Conservation (phyloP, 2,113 vertebrate genomes). For the Lepidothrix coronata region DNA sequence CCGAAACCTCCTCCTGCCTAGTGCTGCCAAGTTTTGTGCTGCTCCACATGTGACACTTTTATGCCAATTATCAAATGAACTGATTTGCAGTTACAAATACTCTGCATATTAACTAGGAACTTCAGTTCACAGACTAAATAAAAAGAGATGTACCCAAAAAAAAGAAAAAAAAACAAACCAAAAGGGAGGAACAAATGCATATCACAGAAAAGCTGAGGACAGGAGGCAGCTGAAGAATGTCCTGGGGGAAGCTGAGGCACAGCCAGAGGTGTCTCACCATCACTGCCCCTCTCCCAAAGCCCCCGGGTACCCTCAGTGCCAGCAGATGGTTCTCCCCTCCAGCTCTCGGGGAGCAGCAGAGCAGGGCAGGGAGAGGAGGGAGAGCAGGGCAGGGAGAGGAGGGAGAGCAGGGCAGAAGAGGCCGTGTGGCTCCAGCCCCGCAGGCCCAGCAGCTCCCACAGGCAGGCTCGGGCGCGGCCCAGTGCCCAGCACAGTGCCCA, state of each 20-base stretch:
- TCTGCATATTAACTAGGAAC: not conserved
- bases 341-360: not conserved
- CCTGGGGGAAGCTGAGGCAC: not conserved
- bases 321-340: not conserved
- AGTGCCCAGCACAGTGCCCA: not conserved
- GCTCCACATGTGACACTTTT: not conserved
- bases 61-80: slow-evolving; percentile 41
- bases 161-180: not conserved
- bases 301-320: not conserved
- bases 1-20: not conserved
- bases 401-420: no score
- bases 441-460: not conserved
- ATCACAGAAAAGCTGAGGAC: not conserved
- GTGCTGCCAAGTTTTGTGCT: slow-evolving; percentile 26
- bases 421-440: no score
- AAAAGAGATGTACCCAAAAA: not conserved
- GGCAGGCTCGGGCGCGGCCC: not conserved
- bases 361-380: no score
- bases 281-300: not conserved
- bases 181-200: not conserved
- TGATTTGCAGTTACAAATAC: slow-evolving; percentile 8
- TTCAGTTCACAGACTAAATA: not conserved
- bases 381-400: no score
- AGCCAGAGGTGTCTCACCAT: not conserved
- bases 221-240: not conserved